A percentile compares a stretch with the other conserved stretches of the same genome.
phyloP scores from a whole-genome alignment of 2,113 vertebrate species.

The Zeus faber region DNA sequence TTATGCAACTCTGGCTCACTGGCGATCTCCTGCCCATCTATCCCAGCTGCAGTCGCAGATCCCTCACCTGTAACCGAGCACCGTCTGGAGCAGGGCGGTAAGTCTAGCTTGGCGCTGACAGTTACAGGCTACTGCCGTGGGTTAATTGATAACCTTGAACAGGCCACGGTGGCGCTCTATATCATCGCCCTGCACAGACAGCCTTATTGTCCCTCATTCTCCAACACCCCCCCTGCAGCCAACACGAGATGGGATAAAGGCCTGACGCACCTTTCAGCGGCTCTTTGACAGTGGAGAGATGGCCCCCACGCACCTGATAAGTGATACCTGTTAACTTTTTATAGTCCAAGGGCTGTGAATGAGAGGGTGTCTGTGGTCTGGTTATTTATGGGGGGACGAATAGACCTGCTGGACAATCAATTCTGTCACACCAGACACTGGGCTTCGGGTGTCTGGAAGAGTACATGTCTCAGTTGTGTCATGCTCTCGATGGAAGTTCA shows the following conservation, averaged over 20 bases:
- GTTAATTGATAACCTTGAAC: slow-evolving; percentile 83
- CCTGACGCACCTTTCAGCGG: slow-evolving; percentile 71
- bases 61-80: slow-evolving; percentile 67
- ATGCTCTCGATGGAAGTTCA: no score
- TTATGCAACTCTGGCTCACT: slow-evolving; percentile 33
- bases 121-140: slow-evolving; percentile 54
- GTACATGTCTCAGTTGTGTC: no score
- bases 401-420: slow-evolving; percentile 36
- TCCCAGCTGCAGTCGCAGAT: slow-evolving; percentile 30
- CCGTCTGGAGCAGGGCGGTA: slow-evolving; percentile 63
- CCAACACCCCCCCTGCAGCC: slow-evolving; percentile 61
- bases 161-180: slow-evolving; percentile 70
- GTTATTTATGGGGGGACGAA: slow-evolving; percentile 71
- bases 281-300: slow-evolving; percentile 70
- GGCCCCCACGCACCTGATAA: slow-evolving; percentile 74
- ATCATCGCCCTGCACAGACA: slow-evolving; percentile 75
- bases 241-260: slow-evolving; percentile 72
- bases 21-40: slow-evolving; percentile 19
- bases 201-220: slow-evolving; percentile 71
- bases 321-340: slow-evolving; percentile 80
- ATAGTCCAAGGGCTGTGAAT: slow-evolving; percentile 73
- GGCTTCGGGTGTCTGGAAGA: slow-evolving; percentile 58
- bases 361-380: slow-evolving; percentile 67
- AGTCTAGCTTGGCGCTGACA: slow-evolving; percentile 79
- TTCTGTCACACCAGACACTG: slow-evolving; percentile 47